Evolutionary conservation across 2,113 vertebrate genomes (phyloP), one percentile per base, ranked within the genome.

Genomic region (Pao palembangensis): DNA sequence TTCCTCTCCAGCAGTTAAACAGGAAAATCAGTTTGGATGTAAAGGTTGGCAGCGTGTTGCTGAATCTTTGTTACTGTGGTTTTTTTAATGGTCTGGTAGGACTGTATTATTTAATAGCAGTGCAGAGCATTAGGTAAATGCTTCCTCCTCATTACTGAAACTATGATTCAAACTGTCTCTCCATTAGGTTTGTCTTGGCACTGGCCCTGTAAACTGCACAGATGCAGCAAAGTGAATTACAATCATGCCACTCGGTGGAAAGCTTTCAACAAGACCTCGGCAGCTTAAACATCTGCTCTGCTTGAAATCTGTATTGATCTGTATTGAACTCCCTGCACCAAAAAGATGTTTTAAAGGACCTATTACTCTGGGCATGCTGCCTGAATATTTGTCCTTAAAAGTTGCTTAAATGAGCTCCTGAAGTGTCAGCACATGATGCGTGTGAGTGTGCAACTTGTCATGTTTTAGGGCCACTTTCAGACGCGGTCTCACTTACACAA

Each of bases 121-220:
- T 18, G 51, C 25, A 49, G 38, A 34, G 52, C 71, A 72, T 68
- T n/a, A 47, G 51, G 51, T 56, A 71, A 78, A 43, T 64, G 46
- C 73, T 71, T 67, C 64, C 61, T 64, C 48, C 18, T 79, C 13
- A 66, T 77, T 71, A 55, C 57, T 8, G 47, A 52, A 17, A 58
- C 51, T 21, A 15, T 41, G 2, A 21, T 54, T 76, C 63, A 61
- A 76, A 54, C 51, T 54, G 69, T 67, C 73, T 67, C 16, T 71
- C 57, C 7, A 0, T 19, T 18, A 8, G 23, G 77, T 73, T 80
- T 72, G 51, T 56, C 43, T 79, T 83, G 80, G 76, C 73, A 1
- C 17, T 0, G 31, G 21, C 12, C 0, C 31, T 2, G 1, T 8
- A 11, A 51, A 42, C 53, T 41, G 56, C 51, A 53, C 73, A 47